These are phyloP conservation scores for Nyctibius grandis DNA, from an alignment of 2,797 vertebrate species.

Conservation along the genomic window DNA sequence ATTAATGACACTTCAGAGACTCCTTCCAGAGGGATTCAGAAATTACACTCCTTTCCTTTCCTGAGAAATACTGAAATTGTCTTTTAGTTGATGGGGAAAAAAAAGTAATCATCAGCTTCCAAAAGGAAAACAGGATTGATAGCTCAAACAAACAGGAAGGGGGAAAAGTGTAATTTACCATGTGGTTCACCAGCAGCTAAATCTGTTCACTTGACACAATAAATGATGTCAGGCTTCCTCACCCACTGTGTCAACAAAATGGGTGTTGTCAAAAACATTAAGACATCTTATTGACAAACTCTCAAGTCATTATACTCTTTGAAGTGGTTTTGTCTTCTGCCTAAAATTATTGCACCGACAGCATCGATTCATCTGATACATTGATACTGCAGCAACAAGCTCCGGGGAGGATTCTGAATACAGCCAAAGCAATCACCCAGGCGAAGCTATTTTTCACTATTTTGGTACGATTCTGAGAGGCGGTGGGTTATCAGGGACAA, in stretches of 20 bases:
- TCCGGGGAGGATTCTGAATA: slow-evolving; percentile 24
- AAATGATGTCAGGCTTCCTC: slow-evolving; percentile 73
- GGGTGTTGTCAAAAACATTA: slow-evolving; percentile 74
- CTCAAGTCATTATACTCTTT: slow-evolving; percentile 75
- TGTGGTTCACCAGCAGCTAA: slow-evolving; percentile 70
- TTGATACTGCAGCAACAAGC: slow-evolving; percentile 60
- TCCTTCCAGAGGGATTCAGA: slow-evolving; percentile 12
- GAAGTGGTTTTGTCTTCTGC: slow-evolving; percentile 76
- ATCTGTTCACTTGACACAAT: slow-evolving; percentile 72
- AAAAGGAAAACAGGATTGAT: slow-evolving; percentile 53
- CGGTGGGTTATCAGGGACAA: neutral
- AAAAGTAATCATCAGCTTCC: slow-evolving; percentile 44
- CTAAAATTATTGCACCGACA: slow-evolving; percentile 72
- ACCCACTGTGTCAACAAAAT: slow-evolving; percentile 73
- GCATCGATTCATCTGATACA: slow-evolving; percentile 71
- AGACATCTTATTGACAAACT: slow-evolving; percentile 78
- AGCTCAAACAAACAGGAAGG: slow-evolving; percentile 50
- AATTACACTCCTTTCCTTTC: slow-evolving; percentile 13
- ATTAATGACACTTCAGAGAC: slow-evolving; percentile 27
- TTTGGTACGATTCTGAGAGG: neutral
- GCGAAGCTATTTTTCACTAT: neutral
- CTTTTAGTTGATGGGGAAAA: neutral
- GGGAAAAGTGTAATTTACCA: slow-evolving; percentile 58
- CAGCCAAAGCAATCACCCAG: slow-evolving; percentile 47
- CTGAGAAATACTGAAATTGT: slow-evolving; percentile 34